Base-by-base conservation (phyloP, 2,888 invertebrate genomes). In the Cybosia mesomella region DNA sequence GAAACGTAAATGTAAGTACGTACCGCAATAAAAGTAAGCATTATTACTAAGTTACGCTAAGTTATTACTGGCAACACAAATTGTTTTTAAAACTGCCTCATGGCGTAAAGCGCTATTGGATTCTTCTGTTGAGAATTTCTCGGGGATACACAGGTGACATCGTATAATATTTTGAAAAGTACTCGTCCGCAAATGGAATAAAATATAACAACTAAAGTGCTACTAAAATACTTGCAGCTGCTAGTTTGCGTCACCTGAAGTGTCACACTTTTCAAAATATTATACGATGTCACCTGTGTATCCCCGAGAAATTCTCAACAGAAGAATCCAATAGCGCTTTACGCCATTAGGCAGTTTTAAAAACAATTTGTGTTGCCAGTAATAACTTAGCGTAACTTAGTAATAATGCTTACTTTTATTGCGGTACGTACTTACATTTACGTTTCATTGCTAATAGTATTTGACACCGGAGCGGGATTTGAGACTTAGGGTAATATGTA, bases 341-440 rank as follows among this genome's bases (percentile, higher is more conserved):
- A 43, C n/a, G n/a, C 49, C 49, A n/a, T 49, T 49, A 18, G 49
- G 8, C 9, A 5, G 18, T 18, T n/a, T n/a, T 49, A 9, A 49
- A 49, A 49, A 49, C 49, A 49, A n/a, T n/a, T n/a, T n/a, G n/a
- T 49, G 49, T 49, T 49, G 49, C 18, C 49, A 49, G 49, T 9
- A n/a, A n/a, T n/a, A 49, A 9, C 8, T 2, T n/a, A n/a, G n/a
- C 2, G 9, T 49, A 49, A 49, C 5, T 43, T 49, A 49, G n/a
- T n/a, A 49, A n/a, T 49, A 49, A 49, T n/a, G n/a, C 18, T 49
- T 49, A 49, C n/a, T 49, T 49, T 49, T 49, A 49, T 49, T 49
- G n/a, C n/a, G 18, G n/a, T 49, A n/a, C 49, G 49, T n/a, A 49
- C n/a, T n/a, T n/a, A n/a, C 24, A 55, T 55, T 24, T 55, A 13